Base-by-base conservation (phyloP, 2,797 vertebrate genomes). In the Poecilia gillii region DNA sequence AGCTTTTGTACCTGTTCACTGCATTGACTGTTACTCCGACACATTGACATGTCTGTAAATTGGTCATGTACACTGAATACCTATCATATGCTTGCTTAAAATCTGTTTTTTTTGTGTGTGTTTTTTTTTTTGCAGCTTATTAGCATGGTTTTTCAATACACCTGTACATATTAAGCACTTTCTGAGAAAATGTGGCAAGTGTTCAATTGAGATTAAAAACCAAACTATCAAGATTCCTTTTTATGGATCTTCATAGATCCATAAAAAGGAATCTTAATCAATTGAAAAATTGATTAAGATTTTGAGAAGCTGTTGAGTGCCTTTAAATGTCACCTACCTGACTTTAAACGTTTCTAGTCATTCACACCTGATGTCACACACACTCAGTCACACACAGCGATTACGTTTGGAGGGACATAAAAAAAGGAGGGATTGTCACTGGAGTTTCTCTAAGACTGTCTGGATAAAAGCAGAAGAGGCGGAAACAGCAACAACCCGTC, bases 351-450 rank as follows among this genome's bases (percentile, higher is more conserved):
- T 68, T 16, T 1, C 72, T 74, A 72, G 1, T 23, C 84, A 73
- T 41, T 28, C 68, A 49, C 72, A 74, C 20, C 13, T 70, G 4
- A 47, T 28, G 77, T 72, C 72, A 45, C 49, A 31, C 51, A 76
- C 85, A 59, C 73, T 73, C 73, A 76, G 73, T 77, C 84, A 28
- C 79, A 75, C 64, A 33, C 75, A 71, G 41, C 74, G 72, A 76
- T 73, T 57, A 47, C 57, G 78, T 87, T 80, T 72, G 73, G 64
- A n/a, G 72, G 79, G 87, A 82, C 75, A 59, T 62, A 80, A 84
- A 78, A 59, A 85, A 0, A 75, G 74, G 86, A 85, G 91, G 93
- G 93, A 95, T 94, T 94, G 93, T 95, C 95, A 91, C 90, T 81
- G 85, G 90, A 92, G 90, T 90, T 85, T 94, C 76, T 80, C 72